phyloP scores from a whole-genome alignment of 2,113 vertebrate species.

The Onychostoma macrolepis region DNA sequence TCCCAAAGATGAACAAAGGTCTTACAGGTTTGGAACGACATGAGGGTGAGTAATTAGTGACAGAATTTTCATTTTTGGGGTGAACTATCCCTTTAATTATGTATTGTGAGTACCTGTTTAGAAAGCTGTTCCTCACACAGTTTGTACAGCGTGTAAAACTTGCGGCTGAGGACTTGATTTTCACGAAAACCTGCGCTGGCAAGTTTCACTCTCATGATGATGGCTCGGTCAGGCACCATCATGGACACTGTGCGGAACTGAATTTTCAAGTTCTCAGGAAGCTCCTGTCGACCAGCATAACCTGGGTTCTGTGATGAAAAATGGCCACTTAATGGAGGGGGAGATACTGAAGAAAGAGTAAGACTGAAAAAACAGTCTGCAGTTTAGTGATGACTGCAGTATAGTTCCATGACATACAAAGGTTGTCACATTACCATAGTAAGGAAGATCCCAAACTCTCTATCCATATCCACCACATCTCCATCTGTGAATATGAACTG shows the following conservation, averaged over 20 bases:
- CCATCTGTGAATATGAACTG: conserved; percentile 91
- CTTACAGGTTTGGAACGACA: no score
- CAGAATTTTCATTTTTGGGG: no score
- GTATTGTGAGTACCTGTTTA: conserved; percentile 80
- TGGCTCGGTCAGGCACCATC: conserved; percentile 93
- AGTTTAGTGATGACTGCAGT: not conserved
- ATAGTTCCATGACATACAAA: not conserved
- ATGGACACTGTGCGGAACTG: conserved; percentile 88
- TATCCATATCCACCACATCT: conserved; percentile 87
- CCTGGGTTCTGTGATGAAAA: conserved; percentile 82
- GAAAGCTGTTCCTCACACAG: conserved; percentile 93
- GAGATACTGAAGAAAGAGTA: not conserved
- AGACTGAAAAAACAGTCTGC: not conserved
- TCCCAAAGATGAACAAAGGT: no score
- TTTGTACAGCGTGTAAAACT: conserved; percentile 91
- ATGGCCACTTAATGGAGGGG: not conserved
- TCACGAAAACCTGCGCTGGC: conserved; percentile 91
- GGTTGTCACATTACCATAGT: conserved; percentile 82
- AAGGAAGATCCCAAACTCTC: conserved; percentile 92
- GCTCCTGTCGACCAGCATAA: conserved; percentile 89
- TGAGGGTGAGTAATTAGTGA: no score
- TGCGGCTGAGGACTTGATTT: conserved; percentile 85
- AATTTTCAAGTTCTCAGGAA: conserved; percentile 91
- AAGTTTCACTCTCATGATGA: conserved; percentile 93
- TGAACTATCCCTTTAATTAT: not conserved